phyloP scores from a whole-genome alignment of 2,113 vertebrate genomes.

The Xiphias gladius region DNA sequence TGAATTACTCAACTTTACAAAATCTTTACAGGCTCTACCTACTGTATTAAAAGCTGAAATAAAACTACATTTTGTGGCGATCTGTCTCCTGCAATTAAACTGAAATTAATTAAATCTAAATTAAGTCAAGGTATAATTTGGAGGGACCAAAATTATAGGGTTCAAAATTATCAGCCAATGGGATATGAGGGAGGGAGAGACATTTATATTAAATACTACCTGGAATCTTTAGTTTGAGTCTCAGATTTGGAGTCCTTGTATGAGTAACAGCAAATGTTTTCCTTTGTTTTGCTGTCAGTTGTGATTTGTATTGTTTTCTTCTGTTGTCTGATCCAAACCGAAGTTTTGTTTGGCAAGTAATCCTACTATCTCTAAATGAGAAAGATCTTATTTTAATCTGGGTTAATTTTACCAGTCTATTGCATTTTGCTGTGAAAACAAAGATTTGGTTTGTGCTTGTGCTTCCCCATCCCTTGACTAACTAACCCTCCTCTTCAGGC shows the following conservation, averaged over 20 bases:
- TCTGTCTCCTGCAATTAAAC: neutral
- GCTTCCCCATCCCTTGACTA: slow-evolving; percentile 67
- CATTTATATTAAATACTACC: neutral
- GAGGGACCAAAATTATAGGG: no score
- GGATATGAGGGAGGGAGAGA: neutral
- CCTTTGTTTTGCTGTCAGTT: neutral
- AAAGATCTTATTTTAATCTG: neutral
- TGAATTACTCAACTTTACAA: neutral
- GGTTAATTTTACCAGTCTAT: no score
- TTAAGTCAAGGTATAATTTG: neutral
- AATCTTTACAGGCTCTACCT: neutral
- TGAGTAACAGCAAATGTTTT: slow-evolving; percentile 71
- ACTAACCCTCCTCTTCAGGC: slow-evolving; percentile 87
- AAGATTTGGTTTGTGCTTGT: slow-evolving; percentile 62
- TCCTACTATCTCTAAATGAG: neutral
- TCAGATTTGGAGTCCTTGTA: slow-evolving; percentile 33
- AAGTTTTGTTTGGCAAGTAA: slow-evolving; percentile 56
- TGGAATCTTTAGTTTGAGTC: neutral
- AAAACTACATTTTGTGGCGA: neutral
- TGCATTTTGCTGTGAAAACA: slow-evolving; percentile 13
- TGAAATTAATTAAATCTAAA: neutral
- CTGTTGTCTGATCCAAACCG: slow-evolving; percentile 62
- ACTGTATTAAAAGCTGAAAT: neutral
- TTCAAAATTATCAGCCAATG: neutral
- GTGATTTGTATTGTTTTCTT: slow-evolving; percentile 23